phyloP scores from a whole-genome alignment of 2,888 invertebrate species.

The Drosophila melanosoma region DNA sequence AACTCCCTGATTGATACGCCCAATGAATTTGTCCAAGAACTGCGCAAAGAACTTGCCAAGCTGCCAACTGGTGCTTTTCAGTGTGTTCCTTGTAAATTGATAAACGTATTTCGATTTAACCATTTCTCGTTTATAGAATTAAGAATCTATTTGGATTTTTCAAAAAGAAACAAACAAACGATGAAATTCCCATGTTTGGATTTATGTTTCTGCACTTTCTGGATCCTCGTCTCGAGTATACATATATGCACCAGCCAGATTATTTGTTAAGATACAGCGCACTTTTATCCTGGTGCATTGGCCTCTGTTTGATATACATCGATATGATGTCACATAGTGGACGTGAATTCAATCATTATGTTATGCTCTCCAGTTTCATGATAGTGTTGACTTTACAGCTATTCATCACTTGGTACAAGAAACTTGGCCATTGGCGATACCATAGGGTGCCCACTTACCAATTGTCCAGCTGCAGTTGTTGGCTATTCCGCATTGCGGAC shows the following conservation, averaged over 20 bases:
- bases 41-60: constrained; percentile 91
- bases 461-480: constrained; percentile 22
- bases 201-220: constrained; percentile 88
- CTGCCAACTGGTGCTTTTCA: constrained; percentile 92
- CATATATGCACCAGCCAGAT: constrained; percentile 91
- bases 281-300: constrained; percentile 87
- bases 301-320: constrained; percentile 87
- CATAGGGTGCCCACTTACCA: rapidly evolving
- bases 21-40: constrained; percentile 86
- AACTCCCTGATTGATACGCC: background rate
- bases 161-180: background rate
- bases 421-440: constrained; percentile 88
- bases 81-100: constrained; percentile 84
- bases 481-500: constrained; percentile 79
- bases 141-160: background rate
- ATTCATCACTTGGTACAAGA: constrained; percentile 91
- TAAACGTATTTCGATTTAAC: background rate
- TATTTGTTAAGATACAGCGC: constrained; percentile 93
- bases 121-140: background rate
- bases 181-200: constrained; percentile 44
- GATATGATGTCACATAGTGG: background rate
- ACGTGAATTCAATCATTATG: rapidly evolving
- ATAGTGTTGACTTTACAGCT: constrained; percentile 86
- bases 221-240: constrained; percentile 88
- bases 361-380: background rate